phyloP scores from a whole-genome alignment of 2,797 vertebrate genomes.

The Cirrhinus mrigala region DNA sequence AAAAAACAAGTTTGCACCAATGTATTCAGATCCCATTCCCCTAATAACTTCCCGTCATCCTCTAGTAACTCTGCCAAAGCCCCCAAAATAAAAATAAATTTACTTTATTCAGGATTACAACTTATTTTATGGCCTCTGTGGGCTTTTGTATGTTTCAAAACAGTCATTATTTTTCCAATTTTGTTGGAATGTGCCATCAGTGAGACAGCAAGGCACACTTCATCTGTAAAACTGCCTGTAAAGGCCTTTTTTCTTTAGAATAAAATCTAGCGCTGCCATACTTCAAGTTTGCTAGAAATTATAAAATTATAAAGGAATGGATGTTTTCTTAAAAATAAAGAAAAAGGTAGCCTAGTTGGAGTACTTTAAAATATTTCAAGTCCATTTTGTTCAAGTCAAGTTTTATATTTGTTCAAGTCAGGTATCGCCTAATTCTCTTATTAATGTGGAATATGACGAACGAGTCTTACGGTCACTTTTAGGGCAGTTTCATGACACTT shows the following conservation, averaged over 20 bases:
- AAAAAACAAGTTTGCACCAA: neutral
- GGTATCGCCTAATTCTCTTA: neutral
- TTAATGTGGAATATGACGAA: neutral
- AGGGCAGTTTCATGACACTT: neutral
- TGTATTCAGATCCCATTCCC: neutral
- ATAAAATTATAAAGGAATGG: neutral
- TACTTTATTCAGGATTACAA: neutral
- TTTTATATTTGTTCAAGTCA: too few species aligned
- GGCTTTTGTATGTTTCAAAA: neutral
- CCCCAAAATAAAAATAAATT: neutral
- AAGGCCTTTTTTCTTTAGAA: neutral
- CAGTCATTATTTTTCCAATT: neutral
- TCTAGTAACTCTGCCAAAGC: neutral
- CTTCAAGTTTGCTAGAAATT: neutral
- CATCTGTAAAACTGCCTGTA: neutral
- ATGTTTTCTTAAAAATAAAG: neutral
- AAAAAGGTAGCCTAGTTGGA: neutral
- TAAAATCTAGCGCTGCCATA: neutral
- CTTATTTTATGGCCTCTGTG: neutral
- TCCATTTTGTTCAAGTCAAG: too few species aligned
- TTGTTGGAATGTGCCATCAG: neutral
- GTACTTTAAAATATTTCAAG: neutral
- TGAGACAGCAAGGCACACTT: neutral
- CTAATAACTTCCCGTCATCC: neutral
- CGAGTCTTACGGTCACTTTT: neutral